Conservation (phyloP, 2,888 invertebrate genomes). For the Bugula neritina region DNA sequence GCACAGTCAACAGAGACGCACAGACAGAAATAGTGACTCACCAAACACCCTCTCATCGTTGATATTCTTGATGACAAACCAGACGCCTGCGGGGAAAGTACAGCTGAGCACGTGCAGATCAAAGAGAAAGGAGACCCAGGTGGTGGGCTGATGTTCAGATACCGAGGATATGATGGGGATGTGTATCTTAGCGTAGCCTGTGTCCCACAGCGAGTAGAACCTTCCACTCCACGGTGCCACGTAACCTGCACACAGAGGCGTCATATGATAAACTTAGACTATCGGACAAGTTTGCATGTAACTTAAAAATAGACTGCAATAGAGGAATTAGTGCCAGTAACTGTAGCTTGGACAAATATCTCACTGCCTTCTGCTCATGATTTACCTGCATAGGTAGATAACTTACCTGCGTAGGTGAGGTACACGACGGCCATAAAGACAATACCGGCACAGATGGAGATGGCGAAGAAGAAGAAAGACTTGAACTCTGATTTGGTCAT, state of each 20-base stretch:
- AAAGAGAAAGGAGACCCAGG: constrained; percentile 86
- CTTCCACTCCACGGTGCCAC: constrained; percentile 95
- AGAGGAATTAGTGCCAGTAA: too few relatives aligned
- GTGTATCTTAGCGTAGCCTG: constrained; percentile 97
- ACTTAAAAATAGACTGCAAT: too few relatives aligned
- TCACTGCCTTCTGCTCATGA: too few relatives aligned
- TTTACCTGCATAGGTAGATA: too few relatives aligned
- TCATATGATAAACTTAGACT: too few relatives aligned
- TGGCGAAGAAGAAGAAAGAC: constrained; percentile 68
- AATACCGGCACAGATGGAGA: constrained; percentile 69
- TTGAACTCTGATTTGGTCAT: constrained; percentile 84
- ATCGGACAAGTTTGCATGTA: too few relatives aligned
- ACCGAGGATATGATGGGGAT: constrained; percentile 99
- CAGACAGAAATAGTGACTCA: too few relatives aligned
- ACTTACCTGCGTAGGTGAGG: constrained; percentile 78
- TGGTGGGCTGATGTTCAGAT: constrained; percentile 98
- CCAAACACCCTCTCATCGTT: constrained; percentile 97
- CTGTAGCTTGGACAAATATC: too few relatives aligned
- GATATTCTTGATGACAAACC: constrained; percentile 95
- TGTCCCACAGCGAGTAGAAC: constrained; percentile 98
- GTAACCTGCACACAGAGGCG: constrained; percentile 61
- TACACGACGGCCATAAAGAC: constrained; percentile 79
- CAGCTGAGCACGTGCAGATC: constrained; percentile 93
- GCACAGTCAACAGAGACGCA: too few relatives aligned
- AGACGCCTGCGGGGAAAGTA: constrained; percentile 94